phyloP scores from a whole-genome alignment of 2,113 vertebrate species.

The Ophthalmolycus amberensis region DNA sequence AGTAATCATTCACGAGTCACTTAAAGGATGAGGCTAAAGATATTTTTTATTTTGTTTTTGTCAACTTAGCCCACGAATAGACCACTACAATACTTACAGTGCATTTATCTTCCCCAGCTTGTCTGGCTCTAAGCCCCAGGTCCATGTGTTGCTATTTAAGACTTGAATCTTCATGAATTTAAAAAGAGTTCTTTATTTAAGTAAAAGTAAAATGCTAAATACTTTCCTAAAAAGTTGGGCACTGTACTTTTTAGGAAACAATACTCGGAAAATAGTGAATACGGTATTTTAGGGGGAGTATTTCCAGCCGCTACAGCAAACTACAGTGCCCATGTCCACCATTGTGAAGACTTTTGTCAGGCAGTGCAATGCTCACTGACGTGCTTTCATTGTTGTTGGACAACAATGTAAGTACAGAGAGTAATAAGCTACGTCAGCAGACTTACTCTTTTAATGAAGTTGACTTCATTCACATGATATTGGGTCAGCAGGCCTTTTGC shows the following conservation, averaged over 20 bases:
- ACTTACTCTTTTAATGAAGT: no score
- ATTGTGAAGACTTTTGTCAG: not conserved
- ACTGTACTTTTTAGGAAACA: not conserved
- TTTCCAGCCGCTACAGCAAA: not conserved
- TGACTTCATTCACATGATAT: not conserved
- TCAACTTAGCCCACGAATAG: not conserved
- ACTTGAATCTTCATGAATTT: not conserved
- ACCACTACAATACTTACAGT: not conserved
- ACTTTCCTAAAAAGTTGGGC: no score
- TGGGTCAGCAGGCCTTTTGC: not conserved
- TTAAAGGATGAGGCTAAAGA: not conserved
- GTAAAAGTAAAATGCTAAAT: no score
- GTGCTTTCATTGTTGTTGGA: not conserved
- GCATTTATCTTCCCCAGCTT: not conserved
- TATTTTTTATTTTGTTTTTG: not conserved
- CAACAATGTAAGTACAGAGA: not conserved
- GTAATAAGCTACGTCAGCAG: not conserved
- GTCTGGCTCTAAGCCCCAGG: not conserved
- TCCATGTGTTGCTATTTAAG: not conserved
- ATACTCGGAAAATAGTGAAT: not conserved
- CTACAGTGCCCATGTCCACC: not conserved
- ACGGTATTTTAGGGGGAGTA: not conserved
- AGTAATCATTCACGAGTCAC: not conserved
- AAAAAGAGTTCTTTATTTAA: no score
- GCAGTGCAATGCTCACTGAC: not conserved